Evolutionary conservation across 2,113 vertebrate species (phyloP), one percentile per base, ranked within the genome.

Genomic region (Rousettus leschenaultii): DNA sequence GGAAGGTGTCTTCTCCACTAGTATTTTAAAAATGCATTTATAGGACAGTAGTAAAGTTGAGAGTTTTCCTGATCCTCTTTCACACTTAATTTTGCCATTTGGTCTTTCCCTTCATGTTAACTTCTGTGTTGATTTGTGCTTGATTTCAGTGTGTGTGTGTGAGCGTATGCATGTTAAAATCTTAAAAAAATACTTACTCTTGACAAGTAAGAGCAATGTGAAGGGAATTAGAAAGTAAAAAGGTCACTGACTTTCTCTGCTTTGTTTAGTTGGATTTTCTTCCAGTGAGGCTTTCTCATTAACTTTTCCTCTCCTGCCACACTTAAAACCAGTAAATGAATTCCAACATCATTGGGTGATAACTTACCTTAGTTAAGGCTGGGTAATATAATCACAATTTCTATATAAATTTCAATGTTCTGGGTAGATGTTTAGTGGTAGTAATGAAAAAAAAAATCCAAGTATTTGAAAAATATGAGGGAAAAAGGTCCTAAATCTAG

Each of bases 401-500:
- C 55, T 94, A 48, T 48, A 61, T 70, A 85, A 75, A 70, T 53
- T 78, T 86, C 16, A 83, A 83, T 85, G 13, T 71, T 94, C 26
- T 40, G 13, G 7, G 12, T 65, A 82, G 68, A 74, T 57, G 16
- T 15, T 95, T 77, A 83, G 38, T 85, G 63, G 15, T 88, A 40
- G 33, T 84, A 38, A 79, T 92, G 70, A 19, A 8, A 74, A n/a
- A 74, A n/a, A 96, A 97, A 96, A 89, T 16, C 48, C 93, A 96
- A 94, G 12, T 73, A 45, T 38, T 65, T 61, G 79, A 68, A 97
- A 98, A 96, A 93, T 59, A 97, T 22, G 26, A 59, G 91, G 55
- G 95, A 97, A 94, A 10, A 97, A 93, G 74, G n/a, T 26, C 86
- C 79, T 92, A 97, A 92, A 88, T 80, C 53, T 82, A 95, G 26